Percentiles rank a stretch among this genome's conserved stretches.
Evolutionary conservation across 2,113 vertebrate species (phyloP).

Genomic region (Ptyas mucosa): DNA sequence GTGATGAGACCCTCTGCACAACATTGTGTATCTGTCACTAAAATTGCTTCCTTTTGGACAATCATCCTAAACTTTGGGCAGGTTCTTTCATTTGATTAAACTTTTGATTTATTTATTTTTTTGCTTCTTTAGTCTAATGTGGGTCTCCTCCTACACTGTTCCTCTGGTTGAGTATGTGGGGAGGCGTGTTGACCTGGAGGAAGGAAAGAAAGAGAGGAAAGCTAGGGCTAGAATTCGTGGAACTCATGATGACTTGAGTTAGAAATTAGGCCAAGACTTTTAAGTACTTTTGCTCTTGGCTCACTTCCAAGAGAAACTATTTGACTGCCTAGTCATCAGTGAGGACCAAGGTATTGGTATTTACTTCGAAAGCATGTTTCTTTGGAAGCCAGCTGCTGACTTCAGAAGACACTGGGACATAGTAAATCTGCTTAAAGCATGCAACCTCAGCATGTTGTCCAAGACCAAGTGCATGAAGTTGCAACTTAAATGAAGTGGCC

Average conservation of each 20-base stretch:
- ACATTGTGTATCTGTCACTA: background rate
- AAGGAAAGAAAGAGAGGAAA: background rate
- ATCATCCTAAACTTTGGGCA: background rate
- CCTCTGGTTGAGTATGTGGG: background rate
- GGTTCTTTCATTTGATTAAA: background rate
- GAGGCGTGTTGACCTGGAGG: background rate
- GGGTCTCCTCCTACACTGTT: background rate
- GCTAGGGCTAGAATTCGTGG: background rate
- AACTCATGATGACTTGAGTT: background rate
- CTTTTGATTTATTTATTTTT: background rate
- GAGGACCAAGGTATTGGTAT: background rate
- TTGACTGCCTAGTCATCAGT: background rate
- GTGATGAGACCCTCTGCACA: background rate
- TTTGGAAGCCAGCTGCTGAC: background rate
- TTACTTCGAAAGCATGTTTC: background rate
- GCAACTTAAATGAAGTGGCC: background rate
- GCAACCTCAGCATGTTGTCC: background rate
- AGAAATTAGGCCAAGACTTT: background rate
- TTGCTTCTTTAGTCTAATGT: background rate
- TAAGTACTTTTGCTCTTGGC: background rate
- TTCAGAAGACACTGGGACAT: constrained; percentile 1
- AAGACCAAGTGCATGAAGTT: background rate
- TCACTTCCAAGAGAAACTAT: background rate
- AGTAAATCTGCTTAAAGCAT: background rate
- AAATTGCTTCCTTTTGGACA: background rate